These are phyloP conservation scores for Muscina levida DNA, from an alignment of 2,888 invertebrate genomes.

Conservation along the genomic window DNA sequence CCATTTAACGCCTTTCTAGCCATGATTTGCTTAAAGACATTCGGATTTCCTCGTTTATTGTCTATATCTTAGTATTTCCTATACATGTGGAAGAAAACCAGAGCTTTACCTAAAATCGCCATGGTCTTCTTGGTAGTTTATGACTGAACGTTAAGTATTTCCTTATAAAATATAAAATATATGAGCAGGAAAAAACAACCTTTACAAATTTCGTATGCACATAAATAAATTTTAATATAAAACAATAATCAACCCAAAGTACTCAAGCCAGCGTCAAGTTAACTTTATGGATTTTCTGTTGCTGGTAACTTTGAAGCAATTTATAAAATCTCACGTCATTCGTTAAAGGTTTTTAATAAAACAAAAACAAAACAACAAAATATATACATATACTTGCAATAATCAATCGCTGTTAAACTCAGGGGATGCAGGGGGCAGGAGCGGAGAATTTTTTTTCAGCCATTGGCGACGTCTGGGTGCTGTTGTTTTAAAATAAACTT, in stretches of 20 bases:
- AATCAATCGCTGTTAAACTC: slow-evolving; percentile 19
- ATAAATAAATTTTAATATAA: slow-evolving; percentile 12
- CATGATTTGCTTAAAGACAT: too few relatives aligned
- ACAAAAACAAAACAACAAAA: too few relatives aligned
- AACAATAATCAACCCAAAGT: slow-evolving; percentile 2
- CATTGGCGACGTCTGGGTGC: slow-evolving; percentile 58
- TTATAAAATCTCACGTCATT: slow-evolving; percentile 59
- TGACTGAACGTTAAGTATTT: background rate
- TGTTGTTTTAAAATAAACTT: slow-evolving; percentile 10
- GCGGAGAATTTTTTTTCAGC: background rate
- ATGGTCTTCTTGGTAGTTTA: background rate
- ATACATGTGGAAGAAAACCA: background rate
- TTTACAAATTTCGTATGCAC: slow-evolving; percentile 3
- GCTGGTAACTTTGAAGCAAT: slow-evolving; percentile 3
- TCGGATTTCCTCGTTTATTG: too few relatives aligned
- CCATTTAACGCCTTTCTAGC: too few relatives aligned
- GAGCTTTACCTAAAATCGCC: too few relatives aligned
- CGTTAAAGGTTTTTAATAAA: slow-evolving; percentile 35
- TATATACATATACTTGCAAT: slow-evolving; percentile 24
- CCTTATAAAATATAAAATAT: background rate
- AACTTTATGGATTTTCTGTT: background rate
- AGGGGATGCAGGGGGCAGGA: too few relatives aligned
- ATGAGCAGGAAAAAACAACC: background rate
- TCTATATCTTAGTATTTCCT: too few relatives aligned
- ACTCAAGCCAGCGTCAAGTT: background rate